Evolutionary conservation across 2,797 vertebrate genomes (phyloP).

Genomic region (Sphaeramia orbicularis): DNA sequence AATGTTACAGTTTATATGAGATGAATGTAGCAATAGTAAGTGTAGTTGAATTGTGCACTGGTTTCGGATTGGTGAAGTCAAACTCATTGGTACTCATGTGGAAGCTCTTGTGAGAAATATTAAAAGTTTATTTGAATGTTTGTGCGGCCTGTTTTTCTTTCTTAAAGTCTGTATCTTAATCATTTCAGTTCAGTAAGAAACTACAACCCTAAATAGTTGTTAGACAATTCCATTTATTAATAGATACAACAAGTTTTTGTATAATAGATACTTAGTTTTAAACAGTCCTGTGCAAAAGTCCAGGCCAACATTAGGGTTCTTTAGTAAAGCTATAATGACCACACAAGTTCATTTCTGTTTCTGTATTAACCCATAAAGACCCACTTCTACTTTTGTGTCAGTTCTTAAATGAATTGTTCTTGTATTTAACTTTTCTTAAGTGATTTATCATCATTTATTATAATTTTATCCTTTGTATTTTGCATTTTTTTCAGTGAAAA

Average conservation of each 20-base stretch:
- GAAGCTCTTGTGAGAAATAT: constrained; percentile 89
- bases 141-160: constrained; percentile 30
- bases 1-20: constrained; percentile 82
- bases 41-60: constrained; percentile 66
- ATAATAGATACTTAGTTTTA: background rate
- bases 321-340: no score
- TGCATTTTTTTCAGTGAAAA: no score
- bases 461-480: no score
- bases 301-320: no score
- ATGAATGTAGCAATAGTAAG: constrained; percentile 81
- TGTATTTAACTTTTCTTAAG: no score
- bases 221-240: background rate
- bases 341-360: no score
- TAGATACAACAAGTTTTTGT: background rate
- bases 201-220: background rate
- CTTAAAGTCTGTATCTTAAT: background rate
- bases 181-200: background rate
- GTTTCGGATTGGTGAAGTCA: constrained; percentile 75
- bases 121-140: constrained; percentile 85
- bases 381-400: no score
- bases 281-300: no score
- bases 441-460: no score
- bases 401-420: no score
- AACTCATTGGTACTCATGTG: constrained; percentile 73
- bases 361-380: no score